Evolutionary conservation across 2,797 vertebrate genomes (phyloP).

Genomic region (Chelonia mydas): DNA sequence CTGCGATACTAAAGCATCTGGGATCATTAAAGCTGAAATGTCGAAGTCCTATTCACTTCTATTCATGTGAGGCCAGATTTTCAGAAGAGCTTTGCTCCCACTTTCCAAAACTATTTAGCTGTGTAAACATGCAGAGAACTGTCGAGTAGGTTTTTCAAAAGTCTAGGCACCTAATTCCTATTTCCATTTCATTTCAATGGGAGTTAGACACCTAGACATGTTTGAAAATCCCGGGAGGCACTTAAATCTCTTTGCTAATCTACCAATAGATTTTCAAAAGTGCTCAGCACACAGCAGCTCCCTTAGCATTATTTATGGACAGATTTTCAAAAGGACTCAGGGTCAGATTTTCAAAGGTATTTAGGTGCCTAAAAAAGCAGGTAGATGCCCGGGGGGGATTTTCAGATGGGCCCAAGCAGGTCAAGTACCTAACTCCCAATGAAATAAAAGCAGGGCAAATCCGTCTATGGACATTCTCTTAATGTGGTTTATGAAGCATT

Average conservation of each 20-base stretch:
- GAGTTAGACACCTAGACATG: neutral
- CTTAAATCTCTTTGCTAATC: neutral
- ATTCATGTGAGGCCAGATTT: neutral
- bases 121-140: neutral
- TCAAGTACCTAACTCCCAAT: neutral
- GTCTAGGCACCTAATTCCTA: neutral
- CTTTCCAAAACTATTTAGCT: neutral
- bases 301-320: neutral
- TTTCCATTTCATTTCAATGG: neutral
- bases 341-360: neutral
- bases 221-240: neutral
- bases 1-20: neutral
- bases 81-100: neutral
- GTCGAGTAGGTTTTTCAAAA: neutral
- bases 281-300: neutral
- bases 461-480: neutral
- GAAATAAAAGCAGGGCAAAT: neutral
- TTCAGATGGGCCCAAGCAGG: neutral
- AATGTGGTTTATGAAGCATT: neutral
- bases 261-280: neutral
- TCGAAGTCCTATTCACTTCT: neutral
- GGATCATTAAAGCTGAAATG: neutral
- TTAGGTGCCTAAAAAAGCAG: neutral
- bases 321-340: neutral
- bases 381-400: neutral